Conservation (phyloP, 1,140 invertebrate genomes). For the Penaeus vannamei region DNA sequence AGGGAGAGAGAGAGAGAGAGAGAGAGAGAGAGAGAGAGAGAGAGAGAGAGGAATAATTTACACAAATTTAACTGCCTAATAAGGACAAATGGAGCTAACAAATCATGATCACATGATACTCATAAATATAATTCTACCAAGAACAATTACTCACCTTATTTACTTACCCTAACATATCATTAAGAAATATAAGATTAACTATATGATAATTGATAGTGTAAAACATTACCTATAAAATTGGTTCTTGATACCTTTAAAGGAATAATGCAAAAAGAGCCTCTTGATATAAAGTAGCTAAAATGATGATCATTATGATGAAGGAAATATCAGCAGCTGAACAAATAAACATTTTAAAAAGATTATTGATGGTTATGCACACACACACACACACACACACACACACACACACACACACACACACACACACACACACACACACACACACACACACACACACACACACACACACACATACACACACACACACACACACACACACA, state of each 20-base stretch:
- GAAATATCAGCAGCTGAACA: no score
- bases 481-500: slow-evolving; percentile 19
- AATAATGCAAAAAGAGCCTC: no score
- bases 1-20: background rate
- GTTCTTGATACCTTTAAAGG: no score
- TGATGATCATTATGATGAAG: no score
- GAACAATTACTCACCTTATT: no score
- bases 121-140: background rate
- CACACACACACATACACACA: slow-evolving; percentile 19
- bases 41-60: no score
- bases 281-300: no score
- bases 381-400: background rate
- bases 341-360: background rate
- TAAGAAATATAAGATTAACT: no score
- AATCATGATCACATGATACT: background rate
- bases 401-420: background rate
- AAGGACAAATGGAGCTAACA: background rate
- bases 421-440: slow-evolving; percentile 22
- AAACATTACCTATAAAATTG: no score
- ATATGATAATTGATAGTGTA: no score
- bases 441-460: slow-evolving; percentile 32
- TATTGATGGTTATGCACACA: no score
- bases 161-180: no score
- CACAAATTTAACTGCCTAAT: background rate
- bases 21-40: background rate